Percentiles rank a stretch among this genome's conserved stretches.
These are phyloP conservation scores for Liodrosophila aerea DNA, from an alignment of 2,888 invertebrate species.

Conservation along the genomic window DNA sequence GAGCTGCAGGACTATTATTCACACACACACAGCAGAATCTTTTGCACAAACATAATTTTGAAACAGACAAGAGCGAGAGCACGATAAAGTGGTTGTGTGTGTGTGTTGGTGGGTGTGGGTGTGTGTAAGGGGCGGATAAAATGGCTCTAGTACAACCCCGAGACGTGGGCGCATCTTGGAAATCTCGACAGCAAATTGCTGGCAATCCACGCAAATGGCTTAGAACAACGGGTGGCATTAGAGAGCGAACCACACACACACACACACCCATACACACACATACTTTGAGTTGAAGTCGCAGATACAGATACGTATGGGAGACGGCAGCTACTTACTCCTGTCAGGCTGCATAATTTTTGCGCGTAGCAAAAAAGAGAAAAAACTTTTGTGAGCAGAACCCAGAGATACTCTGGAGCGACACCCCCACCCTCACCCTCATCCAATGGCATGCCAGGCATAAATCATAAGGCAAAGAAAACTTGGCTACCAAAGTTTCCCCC, in stretches of 20 bases:
- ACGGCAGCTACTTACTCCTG: slow-evolving; percentile 52
- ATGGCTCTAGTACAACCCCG: background rate
- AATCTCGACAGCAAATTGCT: slow-evolving; percentile 80
- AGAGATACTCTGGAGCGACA: background rate
- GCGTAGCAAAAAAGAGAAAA: slow-evolving; percentile 44
- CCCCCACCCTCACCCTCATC: slow-evolving; percentile 48
- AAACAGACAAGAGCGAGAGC: slow-evolving; percentile 56
- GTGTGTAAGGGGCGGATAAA: background rate
- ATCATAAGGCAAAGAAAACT: slow-evolving; percentile 69
- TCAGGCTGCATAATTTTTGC: slow-evolving; percentile 54
- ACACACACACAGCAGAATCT: slow-evolving; percentile 54
- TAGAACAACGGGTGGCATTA: slow-evolving; percentile 80
- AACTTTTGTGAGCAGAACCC: slow-evolving; percentile 52
- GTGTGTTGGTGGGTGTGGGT: background rate
- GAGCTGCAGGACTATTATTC: slow-evolving; percentile 36
- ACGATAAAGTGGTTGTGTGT: slow-evolving; percentile 30
- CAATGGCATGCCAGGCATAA: slow-evolving; percentile 71
- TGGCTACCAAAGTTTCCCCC: slow-evolving; percentile 58
- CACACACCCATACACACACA: background rate
- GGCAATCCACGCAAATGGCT: slow-evolving; percentile 80
- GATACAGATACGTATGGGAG: slow-evolving; percentile 13
- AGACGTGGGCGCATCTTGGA: slow-evolving; percentile 56
- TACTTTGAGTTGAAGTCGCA: slow-evolving; percentile 1
- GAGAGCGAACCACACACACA: slow-evolving; percentile 7
- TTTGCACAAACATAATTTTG: slow-evolving; percentile 76